Base-by-base conservation (phyloP, 1,140 invertebrate genomes). In the Drosophila arawakana region DNA sequence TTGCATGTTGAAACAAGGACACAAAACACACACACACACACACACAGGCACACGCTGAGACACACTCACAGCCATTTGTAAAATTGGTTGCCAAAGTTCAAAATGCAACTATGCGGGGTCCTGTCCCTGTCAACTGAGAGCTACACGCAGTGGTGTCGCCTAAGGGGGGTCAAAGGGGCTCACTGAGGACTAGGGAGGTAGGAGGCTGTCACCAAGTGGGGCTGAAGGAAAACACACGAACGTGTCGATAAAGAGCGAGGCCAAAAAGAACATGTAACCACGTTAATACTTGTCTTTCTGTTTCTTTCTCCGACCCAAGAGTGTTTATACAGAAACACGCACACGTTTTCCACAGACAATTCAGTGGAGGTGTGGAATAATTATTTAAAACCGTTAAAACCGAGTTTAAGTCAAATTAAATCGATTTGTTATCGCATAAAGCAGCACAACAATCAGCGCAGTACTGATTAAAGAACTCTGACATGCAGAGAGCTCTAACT, bases 1-100 rank as follows among this genome's bases (percentile, higher is more conserved):
- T 85, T 85, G 83, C 82, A 85, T 85, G 83, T 86, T 65, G 73
- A 67, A 76, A 76, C 57, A 78, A 84, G 81, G 80, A 78, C 78
- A 70, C 70, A 76, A 70, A 66, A 77, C 73, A 76, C 70, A 73
- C 39, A 58, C 62, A 15, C 47, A 52, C 13, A 43, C 13, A 44
- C 13, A 10, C 4, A 61, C 15, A n/a, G 18, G 49, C 34, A 70
- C 59, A 63, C 13, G 41, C 25, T 30, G 25, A 30, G 25, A 30
- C 25, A 30, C 25, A 30, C 25, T 30, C 35, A 58, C 52, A 72
- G n/a, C 18, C 18, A 35, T 11, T 30, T 25, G 41, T 46, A 30
- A 59, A 61, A 73, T 69, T 73, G 72, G 58, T 67, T 57, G 72
- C 72, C 72, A 74, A 70, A 74, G 72, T 74, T 74, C 58, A 74